Evolutionary conservation across 2,797 vertebrate species (phyloP), one percentile per base, ranked within the genome.

Genomic region (Apogon talboti): DNA sequence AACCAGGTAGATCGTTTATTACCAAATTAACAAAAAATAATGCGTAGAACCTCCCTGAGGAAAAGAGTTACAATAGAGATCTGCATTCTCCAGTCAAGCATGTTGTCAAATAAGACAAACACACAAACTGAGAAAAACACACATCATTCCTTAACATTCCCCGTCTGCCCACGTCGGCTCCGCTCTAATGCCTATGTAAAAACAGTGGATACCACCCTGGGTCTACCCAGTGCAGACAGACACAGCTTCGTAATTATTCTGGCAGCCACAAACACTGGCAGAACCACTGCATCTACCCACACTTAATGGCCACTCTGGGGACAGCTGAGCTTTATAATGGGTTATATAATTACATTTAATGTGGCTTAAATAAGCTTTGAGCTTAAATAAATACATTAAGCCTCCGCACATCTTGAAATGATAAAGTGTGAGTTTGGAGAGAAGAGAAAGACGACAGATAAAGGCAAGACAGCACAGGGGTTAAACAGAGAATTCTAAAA

Each of bases 301-400:
- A 82, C 79, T 89, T 89, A 91, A 92, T 76, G 86, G 75, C 77
- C 78, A 71, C 79, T 83, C 78, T 72, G 71, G 81, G 87, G 78
- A 87, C 35, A 69, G 54, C 84, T 77, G 67, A 47, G 81, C 74
- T 68, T 89, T 89, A 91, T 90, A 89, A 90, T 68, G 10, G 85
- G 55, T 68, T 83, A 81, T 87, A 82, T 90, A 90, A 93, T 92
- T 85, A 88, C 82, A 87, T 88, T 90, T 92, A 93, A 92, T 92
- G 82, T 82, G 78, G 79, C 85, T 84, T 87, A 91, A 91, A 91
- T 85, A 90, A 87, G 87, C 87, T 92, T 91, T 88, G 81, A 88
- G 87, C 79, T 86, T 83, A 84, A 92, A 87, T 85, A 92, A 92
- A 92, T 87, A 89, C 87, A 90, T 87, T 89, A 88, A 83, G 78